These are phyloP conservation scores for Prorops nasuta DNA, from an alignment of 1,140 invertebrate species.

Conservation along the genomic window DNA sequence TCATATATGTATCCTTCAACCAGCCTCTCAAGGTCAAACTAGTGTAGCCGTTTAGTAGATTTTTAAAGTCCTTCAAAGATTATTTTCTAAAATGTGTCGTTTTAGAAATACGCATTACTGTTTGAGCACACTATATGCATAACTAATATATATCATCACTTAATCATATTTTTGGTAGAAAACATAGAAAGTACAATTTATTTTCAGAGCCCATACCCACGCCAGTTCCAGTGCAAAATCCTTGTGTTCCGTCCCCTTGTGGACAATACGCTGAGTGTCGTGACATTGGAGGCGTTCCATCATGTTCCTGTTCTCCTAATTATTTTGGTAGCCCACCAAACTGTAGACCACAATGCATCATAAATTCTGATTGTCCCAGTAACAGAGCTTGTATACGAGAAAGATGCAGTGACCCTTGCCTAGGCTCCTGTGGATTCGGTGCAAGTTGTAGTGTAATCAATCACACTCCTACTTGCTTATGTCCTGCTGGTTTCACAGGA, in stretches of 20 bases:
- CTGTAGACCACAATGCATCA: conserved; percentile 72
- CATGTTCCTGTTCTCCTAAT: conserved; percentile 55
- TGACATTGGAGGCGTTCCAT: conserved; percentile 56
- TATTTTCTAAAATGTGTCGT: no score
- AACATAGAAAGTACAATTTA: conserved; percentile 2
- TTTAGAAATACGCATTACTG: no score
- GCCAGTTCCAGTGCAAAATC: conserved; percentile 12
- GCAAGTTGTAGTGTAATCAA: conserved; percentile 48
- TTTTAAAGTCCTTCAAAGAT: no score
- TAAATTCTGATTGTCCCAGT: conserved; percentile 70
- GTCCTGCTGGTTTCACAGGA: conserved; percentile 52
- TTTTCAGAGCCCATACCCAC: conserved; percentile 12
- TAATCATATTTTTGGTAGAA: no score
- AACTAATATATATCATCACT: no score
- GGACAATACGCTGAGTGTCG: conserved; percentile 61
- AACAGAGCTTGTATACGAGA: conserved; percentile 70
- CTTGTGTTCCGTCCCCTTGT: conserved; percentile 64
- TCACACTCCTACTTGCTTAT: conserved; percentile 54
- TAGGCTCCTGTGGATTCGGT: conserved; percentile 57
- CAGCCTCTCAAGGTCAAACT: neutral
- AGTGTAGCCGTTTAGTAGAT: neutral
- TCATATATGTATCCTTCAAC: no score
- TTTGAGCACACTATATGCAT: no score
- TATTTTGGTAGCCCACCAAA: conserved; percentile 55
- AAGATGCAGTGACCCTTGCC: conserved; percentile 71